Evolutionary conservation across 2,888 invertebrate species (phyloP), one percentile per base, ranked within the genome.

Genomic region (Helobdella robusta): DNA sequence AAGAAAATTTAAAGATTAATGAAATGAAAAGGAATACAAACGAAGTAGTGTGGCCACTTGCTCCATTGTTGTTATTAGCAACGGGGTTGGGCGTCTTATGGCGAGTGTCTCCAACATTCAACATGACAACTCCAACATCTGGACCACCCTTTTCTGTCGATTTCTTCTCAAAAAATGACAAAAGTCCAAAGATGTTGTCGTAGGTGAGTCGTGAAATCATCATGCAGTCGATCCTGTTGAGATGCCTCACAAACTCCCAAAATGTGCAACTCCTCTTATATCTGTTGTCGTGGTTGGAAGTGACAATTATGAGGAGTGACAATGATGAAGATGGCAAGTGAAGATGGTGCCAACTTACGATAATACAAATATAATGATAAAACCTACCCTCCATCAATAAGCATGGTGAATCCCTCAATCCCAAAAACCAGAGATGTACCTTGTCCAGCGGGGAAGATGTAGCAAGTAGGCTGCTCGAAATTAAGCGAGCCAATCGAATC

Each of bases 371-470:
- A n/a, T n/a, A n/a, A 40, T 15, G n/a, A 40, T 40, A 5, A 32
- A 15, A 32, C 36, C 20, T 5, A 62, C 62, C 65, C 65, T 50
- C 65, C 65, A 40, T 65, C 60, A 35, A 65, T 52, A 32, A 65
- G 65, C 25, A 65, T 40, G 60, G 46, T 65, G 48, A 65, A 65
- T 32, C 60, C 65, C n/a, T 30, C 40, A n/a, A 65, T 50, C 35
- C 65, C 65, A 52, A 65, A 65, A 11, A 65, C 52, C 5, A 60
- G 25, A 23, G 59, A 50, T 36, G 48, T 52, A 5, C 65, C 65
- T 20, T 59, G 52, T 30, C 65, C 65, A 6, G 65, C 65, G 6
- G 65, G 65, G 36, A 65, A 65, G 36, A 65, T 36, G 60, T 65
- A 65, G 2, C 46, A 46, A 20, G 65, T 65, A 8, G 65, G 65